These are phyloP conservation scores for Hylaea fasciaria DNA, from an alignment of 2,888 invertebrate species.

Conservation along the genomic window DNA sequence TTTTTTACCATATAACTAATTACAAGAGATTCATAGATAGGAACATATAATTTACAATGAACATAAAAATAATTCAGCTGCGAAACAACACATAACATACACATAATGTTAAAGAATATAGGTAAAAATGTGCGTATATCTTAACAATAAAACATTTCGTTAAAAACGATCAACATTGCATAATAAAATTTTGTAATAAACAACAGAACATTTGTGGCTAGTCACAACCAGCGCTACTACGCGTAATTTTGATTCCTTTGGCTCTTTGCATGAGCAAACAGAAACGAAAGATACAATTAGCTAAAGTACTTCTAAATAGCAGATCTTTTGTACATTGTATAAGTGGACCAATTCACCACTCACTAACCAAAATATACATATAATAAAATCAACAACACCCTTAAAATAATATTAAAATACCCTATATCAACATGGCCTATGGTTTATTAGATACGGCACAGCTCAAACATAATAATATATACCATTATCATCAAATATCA, in stretches of 20 bases:
- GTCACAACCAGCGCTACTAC: slow-evolving; percentile 67
- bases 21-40: slow-evolving; percentile 65
- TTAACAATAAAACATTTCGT: slow-evolving; percentile 49
- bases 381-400: slow-evolving; percentile 50
- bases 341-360: slow-evolving; percentile 46
- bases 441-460: slow-evolving; percentile 23
- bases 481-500: slow-evolving; percentile 6
- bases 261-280: slow-evolving; percentile 59
- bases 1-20: slow-evolving; percentile 43
- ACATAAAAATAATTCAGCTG: slow-evolving; percentile 42
- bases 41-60: slow-evolving; percentile 53
- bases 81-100: slow-evolving; percentile 40
- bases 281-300: slow-evolving; percentile 38
- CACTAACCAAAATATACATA: slow-evolving; percentile 50
- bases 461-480: slow-evolving; percentile 4
- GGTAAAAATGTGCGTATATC: slow-evolving; percentile 44
- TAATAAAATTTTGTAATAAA: slow-evolving; percentile 76
- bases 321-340: slow-evolving; percentile 51
- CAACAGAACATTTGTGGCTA: slow-evolving; percentile 70
- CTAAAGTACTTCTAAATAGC: slow-evolving; percentile 40
- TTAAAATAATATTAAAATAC: slow-evolving; percentile 41
- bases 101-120: slow-evolving; percentile 48
- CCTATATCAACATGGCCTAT: slow-evolving; percentile 43
- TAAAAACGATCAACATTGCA: slow-evolving; percentile 61
- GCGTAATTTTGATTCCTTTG: slow-evolving; percentile 72